A percentile compares a stretch with the other conserved stretches of the same genome.
Conservation (phyloP, 2,888 invertebrate genomes). For the Panopea generosa region DNA sequence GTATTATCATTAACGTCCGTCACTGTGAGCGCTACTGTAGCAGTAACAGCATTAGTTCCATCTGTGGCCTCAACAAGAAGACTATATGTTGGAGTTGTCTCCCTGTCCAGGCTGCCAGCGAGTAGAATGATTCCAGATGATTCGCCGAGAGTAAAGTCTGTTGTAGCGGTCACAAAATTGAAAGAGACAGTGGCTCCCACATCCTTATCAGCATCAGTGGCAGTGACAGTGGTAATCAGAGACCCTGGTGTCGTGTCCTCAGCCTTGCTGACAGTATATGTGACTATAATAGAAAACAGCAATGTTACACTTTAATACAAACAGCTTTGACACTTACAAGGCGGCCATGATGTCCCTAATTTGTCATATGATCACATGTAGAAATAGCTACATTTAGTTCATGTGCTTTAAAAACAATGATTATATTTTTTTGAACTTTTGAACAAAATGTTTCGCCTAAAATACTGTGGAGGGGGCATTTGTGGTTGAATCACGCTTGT, state of each 20-base stretch:
- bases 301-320: too few relatives aligned
- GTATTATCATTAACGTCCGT: slow-evolving; percentile 78
- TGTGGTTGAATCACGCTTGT: too few relatives aligned
- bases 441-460: too few relatives aligned
- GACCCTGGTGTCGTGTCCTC: slow-evolving; percentile 60
- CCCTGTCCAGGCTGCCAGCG: slow-evolving; percentile 64
- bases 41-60: slow-evolving; percentile 59
- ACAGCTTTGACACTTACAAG: too few relatives aligned
- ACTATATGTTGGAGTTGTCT: slow-evolving; percentile 50
- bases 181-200: slow-evolving; percentile 64
- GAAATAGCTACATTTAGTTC: too few relatives aligned
- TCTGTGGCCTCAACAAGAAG: slow-evolving; percentile 71
- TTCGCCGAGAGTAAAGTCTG: slow-evolving; percentile 67
- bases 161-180: slow-evolving; percentile 59
- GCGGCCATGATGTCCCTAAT: too few relatives aligned
- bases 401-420: too few relatives aligned
- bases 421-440: too few relatives aligned
- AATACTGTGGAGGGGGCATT: too few relatives aligned
- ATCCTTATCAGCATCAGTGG: slow-evolving; percentile 70
- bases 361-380: too few relatives aligned
- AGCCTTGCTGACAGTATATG: slow-evolving; percentile 49
- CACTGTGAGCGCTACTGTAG: slow-evolving; percentile 73
- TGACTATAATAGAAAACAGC: slow-evolving; percentile 26
- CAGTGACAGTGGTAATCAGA: slow-evolving; percentile 56
- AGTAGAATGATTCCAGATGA: slow-evolving; percentile 66